Evolutionary conservation across 2,113 vertebrate genomes (phyloP), one percentile per base, ranked within the genome.

Genomic region (Oncorhynchus kisutch): DNA sequence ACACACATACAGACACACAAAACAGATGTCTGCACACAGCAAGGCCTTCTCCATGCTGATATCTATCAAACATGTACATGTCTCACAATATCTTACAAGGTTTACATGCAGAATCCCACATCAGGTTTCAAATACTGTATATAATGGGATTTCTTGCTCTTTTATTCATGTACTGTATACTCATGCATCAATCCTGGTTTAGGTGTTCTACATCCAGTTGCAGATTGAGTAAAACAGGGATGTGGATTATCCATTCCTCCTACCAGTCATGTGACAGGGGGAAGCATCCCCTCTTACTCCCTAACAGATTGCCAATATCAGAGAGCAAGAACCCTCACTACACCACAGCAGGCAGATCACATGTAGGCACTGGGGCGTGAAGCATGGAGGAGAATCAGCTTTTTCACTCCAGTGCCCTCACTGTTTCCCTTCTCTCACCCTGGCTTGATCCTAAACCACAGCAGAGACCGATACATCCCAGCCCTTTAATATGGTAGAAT

Each of bases 271-370:
- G 16, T 78, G 81, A 74, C 78, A 49, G 75, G 22, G 81, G 71
- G 84, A 70, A 91, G 87, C 82, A 89, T 88, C 86, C 80, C 64
- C 59, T 83, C 54, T 85, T 75, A 82, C 80, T 80, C 87, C 90
- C 88, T 83, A 91, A 87, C 87, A 88, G 79, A 87, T 80, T 86
- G 88, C 88, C 90, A 89, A 89, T 93, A 89, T 81, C 81, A 84
- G 74, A 73, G 83, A 85, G 73, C 81, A 78, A 31, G 4, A 13
- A 13, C 25, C 64, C 13, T 66, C 25, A 2, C 25, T 31, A 67
- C 66, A 29, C 29, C 66, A 6, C 71, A 59, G 73, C 75, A 85
- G 81, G 88, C 78, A 81, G 80, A 85, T 87, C 84, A 81, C 83
- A 87, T 76, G 80, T 66, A 60, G 70, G 81, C 86, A 74, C 60